phyloP scores from a whole-genome alignment of 1,140 invertebrate genomes.

The Artemia franciscana region DNA sequence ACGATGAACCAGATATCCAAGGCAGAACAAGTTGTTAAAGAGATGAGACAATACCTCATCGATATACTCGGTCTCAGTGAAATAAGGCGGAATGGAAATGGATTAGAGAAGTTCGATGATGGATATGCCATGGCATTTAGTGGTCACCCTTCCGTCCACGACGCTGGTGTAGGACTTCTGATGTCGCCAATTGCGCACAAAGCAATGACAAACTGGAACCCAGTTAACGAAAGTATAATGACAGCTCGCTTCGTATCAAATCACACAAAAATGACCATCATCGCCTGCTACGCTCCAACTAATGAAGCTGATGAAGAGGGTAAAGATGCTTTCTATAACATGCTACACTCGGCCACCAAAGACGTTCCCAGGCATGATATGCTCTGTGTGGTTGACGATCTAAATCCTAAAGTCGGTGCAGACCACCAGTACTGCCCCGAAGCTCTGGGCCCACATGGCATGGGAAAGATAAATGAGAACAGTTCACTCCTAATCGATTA shows the following conservation, averaged over 20 bases:
- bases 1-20: neutral
- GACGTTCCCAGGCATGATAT: neutral
- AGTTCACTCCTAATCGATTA: no score
- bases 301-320: neutral
- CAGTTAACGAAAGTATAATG: neutral
- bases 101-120: neutral
- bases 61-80: neutral
- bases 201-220: neutral
- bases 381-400: neutral
- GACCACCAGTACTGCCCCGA: no score
- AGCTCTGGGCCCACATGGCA: no score
- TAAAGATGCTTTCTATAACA: neutral
- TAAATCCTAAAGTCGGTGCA: neutral
- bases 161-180: neutral
- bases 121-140: neutral
- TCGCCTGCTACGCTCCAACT: neutral
- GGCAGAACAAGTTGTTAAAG: neutral
- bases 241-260: neutral
- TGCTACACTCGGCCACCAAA: neutral
- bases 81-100: neutral
- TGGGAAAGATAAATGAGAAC: no score
- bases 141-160: neutral
- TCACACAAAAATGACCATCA: neutral
- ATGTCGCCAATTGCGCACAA: neutral
- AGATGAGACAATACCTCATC: neutral